Percentiles rank a stretch among this genome's conserved stretches.
phyloP scores from a whole-genome alignment of 2,888 invertebrate species.

The Schizotus pectinicornis region DNA sequence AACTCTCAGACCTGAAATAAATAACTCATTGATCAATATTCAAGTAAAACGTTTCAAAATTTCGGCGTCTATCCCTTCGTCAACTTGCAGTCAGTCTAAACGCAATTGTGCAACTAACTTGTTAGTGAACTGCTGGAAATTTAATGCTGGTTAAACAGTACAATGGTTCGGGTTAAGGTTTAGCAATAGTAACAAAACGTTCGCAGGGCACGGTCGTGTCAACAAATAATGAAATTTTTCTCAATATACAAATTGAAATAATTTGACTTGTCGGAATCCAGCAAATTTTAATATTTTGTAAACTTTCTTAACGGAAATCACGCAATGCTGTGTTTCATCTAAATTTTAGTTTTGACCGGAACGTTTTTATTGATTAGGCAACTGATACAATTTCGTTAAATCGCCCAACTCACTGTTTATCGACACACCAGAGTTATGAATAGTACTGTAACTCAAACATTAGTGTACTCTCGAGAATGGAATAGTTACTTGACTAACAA shows the following conservation, averaged over 20 bases:
- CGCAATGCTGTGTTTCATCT: background rate
- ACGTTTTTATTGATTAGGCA: background rate
- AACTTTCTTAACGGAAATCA: background rate
- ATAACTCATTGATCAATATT: constrained; percentile 24
- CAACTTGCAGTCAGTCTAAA: constrained; percentile 40
- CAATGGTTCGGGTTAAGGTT: constrained; percentile 19
- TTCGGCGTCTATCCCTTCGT: constrained; percentile 33
- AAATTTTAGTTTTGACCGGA: background rate
- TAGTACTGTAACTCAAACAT: background rate
- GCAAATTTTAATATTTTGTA: background rate
- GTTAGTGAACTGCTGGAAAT: constrained; percentile 40
- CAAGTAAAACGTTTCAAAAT: constrained; percentile 16
- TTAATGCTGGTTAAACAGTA: constrained; percentile 31
- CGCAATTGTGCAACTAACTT: constrained; percentile 32
- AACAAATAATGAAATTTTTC: constrained; percentile 6
- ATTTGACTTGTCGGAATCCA: too few relatives aligned
- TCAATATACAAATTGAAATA: constrained; percentile 19
- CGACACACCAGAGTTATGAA: background rate
- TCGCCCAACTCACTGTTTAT: background rate
- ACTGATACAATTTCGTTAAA: background rate
- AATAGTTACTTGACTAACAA: constrained; percentile 59
- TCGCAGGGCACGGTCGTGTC: constrained; percentile 23
- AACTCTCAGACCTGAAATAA: constrained; percentile 44
- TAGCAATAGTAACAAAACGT: constrained; percentile 28
- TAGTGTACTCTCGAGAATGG: constrained; percentile 41